These are phyloP conservation scores for Saxidomus purpurata DNA, from an alignment of 1,140 invertebrate species.

Conservation along the genomic window DNA sequence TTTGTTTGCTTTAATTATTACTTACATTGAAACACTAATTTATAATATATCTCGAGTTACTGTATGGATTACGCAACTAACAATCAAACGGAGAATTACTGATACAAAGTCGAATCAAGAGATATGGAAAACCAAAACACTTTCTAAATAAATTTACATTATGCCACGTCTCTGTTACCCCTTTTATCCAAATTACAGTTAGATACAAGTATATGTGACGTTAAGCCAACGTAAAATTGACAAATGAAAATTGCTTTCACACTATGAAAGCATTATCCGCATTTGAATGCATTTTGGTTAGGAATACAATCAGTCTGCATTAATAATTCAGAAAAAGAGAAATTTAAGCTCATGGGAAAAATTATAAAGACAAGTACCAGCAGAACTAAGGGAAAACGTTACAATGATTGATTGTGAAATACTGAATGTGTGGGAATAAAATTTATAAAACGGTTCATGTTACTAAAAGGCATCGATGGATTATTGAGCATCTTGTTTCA, in stretches of 20 bases:
- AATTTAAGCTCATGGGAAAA: conserved; percentile 19
- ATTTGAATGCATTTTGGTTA: neutral
- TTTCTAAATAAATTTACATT: no score
- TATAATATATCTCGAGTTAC: no score
- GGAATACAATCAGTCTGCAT: neutral
- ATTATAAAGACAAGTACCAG: neutral
- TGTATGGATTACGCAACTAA: no score
- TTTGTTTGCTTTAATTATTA: no score
- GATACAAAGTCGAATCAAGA: no score
- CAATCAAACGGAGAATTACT: no score
- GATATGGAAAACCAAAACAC: no score
- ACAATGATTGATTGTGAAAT: neutral
- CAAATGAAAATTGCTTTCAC: conserved; percentile 41
- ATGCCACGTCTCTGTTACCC: neutral
- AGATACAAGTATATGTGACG: neutral
- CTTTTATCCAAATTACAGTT: neutral
- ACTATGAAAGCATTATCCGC: neutral
- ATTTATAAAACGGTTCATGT: neutral
- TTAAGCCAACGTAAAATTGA: neutral
- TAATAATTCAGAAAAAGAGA: conserved; percentile 15
- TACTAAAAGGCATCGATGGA: no score
- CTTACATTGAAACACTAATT: no score
- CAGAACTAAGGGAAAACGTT: neutral
- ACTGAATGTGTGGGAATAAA: neutral
- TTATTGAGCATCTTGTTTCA: no score